Base-by-base conservation (phyloP, 2,113 vertebrate genomes). In the Reinhardtius hippoglossoides region DNA sequence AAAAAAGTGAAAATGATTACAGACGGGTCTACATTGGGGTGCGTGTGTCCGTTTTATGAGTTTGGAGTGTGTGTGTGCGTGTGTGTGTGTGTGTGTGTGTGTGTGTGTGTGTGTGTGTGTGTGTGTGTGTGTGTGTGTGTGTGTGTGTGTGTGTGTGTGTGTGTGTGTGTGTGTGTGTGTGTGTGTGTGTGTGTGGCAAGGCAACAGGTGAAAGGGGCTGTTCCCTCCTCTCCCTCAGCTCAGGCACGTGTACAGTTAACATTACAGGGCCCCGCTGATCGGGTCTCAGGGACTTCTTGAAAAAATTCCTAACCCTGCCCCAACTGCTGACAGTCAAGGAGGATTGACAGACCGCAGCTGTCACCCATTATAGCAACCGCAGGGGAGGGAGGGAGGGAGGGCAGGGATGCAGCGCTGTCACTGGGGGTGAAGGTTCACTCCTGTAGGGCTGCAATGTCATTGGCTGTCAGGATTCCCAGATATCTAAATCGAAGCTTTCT, bases 311-410 rank as follows among this genome's bases (percentile, higher is more conserved):
- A 50, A 57, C 78, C 21, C 23, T 74, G 68, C 74, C 44, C 42
- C 37, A 82, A 81, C 81, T 74, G 67, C 84, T 87, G 87, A 82
- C 89, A 90, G 93, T 93, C 67, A 84, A 82, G 87, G 86, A 86
- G 81, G 94, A 95, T 88, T 92, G 94, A 93, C 93, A 91, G 77
- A 89, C 42, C 86, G 84, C 93, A 94, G 92, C 90, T 96, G 94
- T 88, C 82, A 84, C 87, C 81, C 80, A 77, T 93, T 93, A 91
- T 86, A 92, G 85, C 80, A 86, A 82, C 85, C 78, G 5, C 79
- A 85, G 84, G n/a, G 61, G 59, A 40, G 81, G 76, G 76, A 46
- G 78, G 78, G 54, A 44, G 81, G 77, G 72, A 55, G 82, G 82
- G 58, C n/a, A 52, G 78, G 23, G 79, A 80, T 80, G 83, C 40